Base-by-base conservation (phyloP, 1,140 invertebrate species). In the Metopolophium dirhodum region DNA sequence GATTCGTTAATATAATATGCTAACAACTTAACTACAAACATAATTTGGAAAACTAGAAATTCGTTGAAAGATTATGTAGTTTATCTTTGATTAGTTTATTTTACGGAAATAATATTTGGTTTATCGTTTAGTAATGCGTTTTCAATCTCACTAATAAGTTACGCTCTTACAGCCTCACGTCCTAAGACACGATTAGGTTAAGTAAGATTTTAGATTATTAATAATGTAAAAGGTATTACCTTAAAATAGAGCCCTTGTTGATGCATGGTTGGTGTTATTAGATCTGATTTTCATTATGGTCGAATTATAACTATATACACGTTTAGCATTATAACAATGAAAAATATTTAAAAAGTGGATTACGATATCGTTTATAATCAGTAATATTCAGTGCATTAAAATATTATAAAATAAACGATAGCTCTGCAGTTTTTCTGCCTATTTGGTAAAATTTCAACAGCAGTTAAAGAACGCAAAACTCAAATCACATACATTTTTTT, bases 41-140 rank as follows among this genome's bases (percentile, higher is more conserved):
- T 20, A 77, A 77, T n/a, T 77, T 35, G 30, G n/a, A n/a, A 68
- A 68, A 30, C 30, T 68, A 68, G 22, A 68, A 57, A 61, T 61
- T 26, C 1, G 26, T 61, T 8, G 22, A 30, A n/a, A 77, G 11
- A 30, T 77, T 14, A 14, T n/a, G n/a, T n/a, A n/a, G n/a, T 6
- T 77, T 35, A 77, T n/a, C 14, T 77, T n/a, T 18, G 61, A n/a
- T 77, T 18, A 14, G 14, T 77, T 77, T 77, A n/a, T 77, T 77
- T 77, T 77, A 77, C n/a, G 61, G 61, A n/a, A n/a, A 77, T n/a
- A 77, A 77, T 77, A 77, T 77, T n/a, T 68, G 7, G 61, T 68
- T 68, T 68, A 68, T n/a, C n/a, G 0, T 77, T n/a, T 77, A n/a
- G n/a, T 77, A 77, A 77, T 77, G n/a, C n/a, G n/a, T 77, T 77